Conservation (phyloP, 2,797 vertebrate species). For the Phrynocephalus vlangalii region DNA sequence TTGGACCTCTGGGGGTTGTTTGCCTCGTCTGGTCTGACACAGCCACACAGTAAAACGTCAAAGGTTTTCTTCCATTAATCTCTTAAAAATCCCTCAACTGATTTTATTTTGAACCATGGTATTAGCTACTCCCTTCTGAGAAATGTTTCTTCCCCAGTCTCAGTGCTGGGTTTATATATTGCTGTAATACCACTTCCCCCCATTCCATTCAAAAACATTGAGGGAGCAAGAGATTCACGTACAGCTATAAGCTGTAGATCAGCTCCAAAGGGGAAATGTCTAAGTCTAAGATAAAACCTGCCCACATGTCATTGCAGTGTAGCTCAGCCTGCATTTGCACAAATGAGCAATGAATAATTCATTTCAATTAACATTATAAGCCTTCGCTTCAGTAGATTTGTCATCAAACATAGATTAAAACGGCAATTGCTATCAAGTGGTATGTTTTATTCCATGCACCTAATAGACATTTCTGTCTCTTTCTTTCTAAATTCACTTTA, state of each 20-base stretch:
- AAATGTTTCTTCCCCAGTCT: slow-evolving; percentile 22
- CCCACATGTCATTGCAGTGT: slow-evolving; percentile 55
- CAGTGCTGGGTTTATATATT: slow-evolving; percentile 6
- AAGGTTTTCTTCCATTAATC: slow-evolving; percentile 38
- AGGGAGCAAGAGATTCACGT: slow-evolving; percentile 51
- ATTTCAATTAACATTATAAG: slow-evolving; percentile 77
- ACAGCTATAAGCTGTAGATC: slow-evolving; percentile 58
- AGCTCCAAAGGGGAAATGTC: slow-evolving; percentile 36
- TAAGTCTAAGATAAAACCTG: neutral
- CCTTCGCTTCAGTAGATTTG: slow-evolving; percentile 75
- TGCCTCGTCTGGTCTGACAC: neutral
- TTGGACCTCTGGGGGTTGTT: too few species aligned
- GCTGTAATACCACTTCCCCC: slow-evolving; percentile 29
- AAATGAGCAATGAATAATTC: slow-evolving; percentile 80
- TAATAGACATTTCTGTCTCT: slow-evolving; percentile 77
- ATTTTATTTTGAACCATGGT: slow-evolving; percentile 21
- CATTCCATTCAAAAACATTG: slow-evolving; percentile 56
- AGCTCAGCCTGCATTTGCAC: slow-evolving; percentile 63
- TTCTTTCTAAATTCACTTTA: slow-evolving; percentile 71
- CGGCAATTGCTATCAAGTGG: slow-evolving; percentile 78
- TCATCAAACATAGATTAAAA: slow-evolving; percentile 77
- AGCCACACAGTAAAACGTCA: neutral
- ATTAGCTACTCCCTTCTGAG: slow-evolving; percentile 42
- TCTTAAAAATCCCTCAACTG: slow-evolving; percentile 41
- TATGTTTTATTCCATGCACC: slow-evolving; percentile 78